These are phyloP conservation scores for Schrankia costaestrigalis DNA, from an alignment of 2,888 invertebrate genomes.

Conservation along the genomic window DNA sequence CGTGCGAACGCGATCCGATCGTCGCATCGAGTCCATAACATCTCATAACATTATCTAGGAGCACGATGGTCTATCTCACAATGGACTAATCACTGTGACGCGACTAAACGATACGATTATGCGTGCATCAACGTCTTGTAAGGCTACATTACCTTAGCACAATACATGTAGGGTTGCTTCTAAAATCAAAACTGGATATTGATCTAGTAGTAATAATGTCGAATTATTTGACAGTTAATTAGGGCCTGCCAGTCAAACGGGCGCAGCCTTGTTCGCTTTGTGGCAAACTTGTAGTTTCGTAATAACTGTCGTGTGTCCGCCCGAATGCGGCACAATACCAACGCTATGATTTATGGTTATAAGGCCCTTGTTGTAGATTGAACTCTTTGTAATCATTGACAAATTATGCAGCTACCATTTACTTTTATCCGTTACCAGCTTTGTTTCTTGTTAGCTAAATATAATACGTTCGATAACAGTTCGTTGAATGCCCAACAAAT, in stretches of 20 bases:
- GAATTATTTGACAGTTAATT: constrained; percentile 77
- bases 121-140: constrained; percentile 14
- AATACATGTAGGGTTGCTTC: constrained; percentile 28
- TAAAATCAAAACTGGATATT: constrained; percentile 38
- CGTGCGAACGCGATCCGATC: constrained; percentile 77
- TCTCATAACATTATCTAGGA: constrained; percentile 41
- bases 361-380: constrained; percentile 49
- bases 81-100: constrained; percentile 49
- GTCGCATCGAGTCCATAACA: constrained; percentile 44
- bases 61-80: constrained; percentile 37
- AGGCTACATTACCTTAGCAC: constrained; percentile 4
- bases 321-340: constrained; percentile 48
- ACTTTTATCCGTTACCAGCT: constrained; percentile 51
- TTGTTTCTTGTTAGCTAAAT: constrained; percentile 39
- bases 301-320: constrained; percentile 61
- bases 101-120: constrained; percentile 27
- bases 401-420: constrained; percentile 67
- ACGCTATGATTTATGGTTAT: constrained; percentile 63
- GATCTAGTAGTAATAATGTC: constrained; percentile 57
- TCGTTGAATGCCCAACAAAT: constrained; percentile 25
- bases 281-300: constrained; percentile 60
- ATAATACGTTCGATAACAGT: constrained; percentile 36
- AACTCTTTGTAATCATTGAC: constrained; percentile 70
- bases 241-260: constrained; percentile 65
- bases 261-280: constrained; percentile 56